Evolutionary conservation across 2,888 invertebrate species (phyloP), one percentile per base, ranked within the genome.

Genomic region (Meandrusa payeni): DNA sequence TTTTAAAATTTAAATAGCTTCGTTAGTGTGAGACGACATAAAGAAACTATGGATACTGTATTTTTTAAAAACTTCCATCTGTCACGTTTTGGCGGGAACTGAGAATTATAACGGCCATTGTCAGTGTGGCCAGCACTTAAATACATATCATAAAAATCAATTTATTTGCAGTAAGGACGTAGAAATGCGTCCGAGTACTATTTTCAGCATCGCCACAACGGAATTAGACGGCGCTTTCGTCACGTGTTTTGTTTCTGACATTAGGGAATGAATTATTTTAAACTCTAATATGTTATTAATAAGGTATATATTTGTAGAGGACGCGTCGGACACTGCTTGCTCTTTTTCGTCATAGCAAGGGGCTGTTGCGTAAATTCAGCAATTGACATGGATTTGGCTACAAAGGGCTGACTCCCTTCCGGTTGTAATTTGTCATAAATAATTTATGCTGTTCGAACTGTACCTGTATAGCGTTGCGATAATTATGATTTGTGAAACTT

Each of bases 111-210:
- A 7, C 32, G 17, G 15, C 23, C 22, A 10, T 34, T 22, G 28
- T 41, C 50, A 22, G 42, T 36, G 22, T 11, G 7, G 20, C 41
- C 43, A 48, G n/a, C n/a, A 17, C 22, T 34, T 31, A 41, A 34
- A 42, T 32, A 32, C 23, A 17, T 13, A 38, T 38, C 41, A 37
- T 37, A 46, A 45, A 40, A 46, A 43, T 29, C 46, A 52, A 41
- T 41, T 52, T 54, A 59, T 60, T 54, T 52, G 47, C 47, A 50
- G 54, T 55, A 48, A 49, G 51, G 37, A 54, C 54, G 53, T 42
- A 46, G 51, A 53, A 55, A 57, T 58, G 57, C 56, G 59, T 57
- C 50, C 53, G 51, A 44, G 34, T 41, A 46, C 54, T 62, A 61
- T 63, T 64, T 38, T 61, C 48, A 39, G 57, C 52, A 47, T 33